Evolutionary conservation across 2,888 invertebrate species (phyloP).

Genomic region (Frankliniella fusca): DNA sequence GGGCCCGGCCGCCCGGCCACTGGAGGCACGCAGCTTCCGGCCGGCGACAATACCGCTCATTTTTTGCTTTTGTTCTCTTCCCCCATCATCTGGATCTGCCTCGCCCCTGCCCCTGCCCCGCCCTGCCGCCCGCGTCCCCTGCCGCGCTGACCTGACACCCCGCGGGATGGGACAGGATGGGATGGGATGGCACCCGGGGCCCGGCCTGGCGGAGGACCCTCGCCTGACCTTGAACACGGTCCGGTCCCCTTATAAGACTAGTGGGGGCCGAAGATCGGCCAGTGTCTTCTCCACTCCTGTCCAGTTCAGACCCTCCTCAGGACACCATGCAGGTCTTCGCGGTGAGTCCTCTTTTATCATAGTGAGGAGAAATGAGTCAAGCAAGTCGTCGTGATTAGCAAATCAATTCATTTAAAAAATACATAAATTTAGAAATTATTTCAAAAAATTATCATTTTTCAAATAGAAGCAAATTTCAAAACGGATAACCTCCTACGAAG

Average conservation of each 20-base stretch:
- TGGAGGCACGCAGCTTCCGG: neutral
- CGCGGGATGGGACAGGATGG: too few species aligned
- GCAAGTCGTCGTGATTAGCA: too few species aligned
- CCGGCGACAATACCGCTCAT: neutral
- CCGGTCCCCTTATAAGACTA: neutral
- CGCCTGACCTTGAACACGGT: neutral
- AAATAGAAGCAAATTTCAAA: too few species aligned
- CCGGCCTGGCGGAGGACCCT: too few species aligned
- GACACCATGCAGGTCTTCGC: slow-evolving; percentile 21
- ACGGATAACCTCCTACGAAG: too few species aligned
- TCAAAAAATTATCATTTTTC: too few species aligned
- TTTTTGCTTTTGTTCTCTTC: neutral
- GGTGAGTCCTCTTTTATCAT: neutral
- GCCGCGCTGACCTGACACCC: neutral
- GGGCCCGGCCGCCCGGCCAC: too few species aligned
- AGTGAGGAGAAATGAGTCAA: too few species aligned
- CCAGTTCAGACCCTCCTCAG: neutral
- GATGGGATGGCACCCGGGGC: too few species aligned
- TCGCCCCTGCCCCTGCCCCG: neutral
- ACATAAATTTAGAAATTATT: too few species aligned
- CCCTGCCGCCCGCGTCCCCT: neutral
- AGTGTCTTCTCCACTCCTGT: slow-evolving; percentile 12
- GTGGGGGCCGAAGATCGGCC: neutral
- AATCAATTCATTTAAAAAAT: too few species aligned
- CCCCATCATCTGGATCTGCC: neutral